A percentile compares a stretch with the other conserved stretches of the same genome.
Conservation (phyloP, 1,140 invertebrate species). For the Drosophila setifemur region DNA sequence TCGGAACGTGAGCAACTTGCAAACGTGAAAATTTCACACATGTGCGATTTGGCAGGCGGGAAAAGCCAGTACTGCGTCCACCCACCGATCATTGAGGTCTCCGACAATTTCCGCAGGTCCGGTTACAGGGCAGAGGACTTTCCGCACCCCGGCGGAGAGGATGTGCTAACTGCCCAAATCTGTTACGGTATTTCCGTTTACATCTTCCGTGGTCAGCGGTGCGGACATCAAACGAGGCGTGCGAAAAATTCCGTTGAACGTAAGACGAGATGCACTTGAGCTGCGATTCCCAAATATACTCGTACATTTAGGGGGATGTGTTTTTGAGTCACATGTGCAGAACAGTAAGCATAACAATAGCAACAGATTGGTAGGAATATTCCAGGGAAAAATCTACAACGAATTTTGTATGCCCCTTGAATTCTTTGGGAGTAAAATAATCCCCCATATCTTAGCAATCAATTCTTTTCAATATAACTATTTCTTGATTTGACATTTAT, state of each 20-base stretch:
- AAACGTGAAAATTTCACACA: slow-evolving; percentile 63
- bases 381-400: not conserved
- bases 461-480: not conserved
- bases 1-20: slow-evolving; percentile 56
- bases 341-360: slow-evolving; percentile 43
- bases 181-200: slow-evolving; percentile 72
- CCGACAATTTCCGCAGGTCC: slow-evolving; percentile 44
- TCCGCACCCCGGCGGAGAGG: slow-evolving; percentile 18
- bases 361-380: not conserved
- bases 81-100: slow-evolving; percentile 29
- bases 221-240: slow-evolving; percentile 68
- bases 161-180: slow-evolving; percentile 47
- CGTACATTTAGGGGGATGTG: not conserved
- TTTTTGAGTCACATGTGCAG: slow-evolving; percentile 12
- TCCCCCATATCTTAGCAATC: no score
- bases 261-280: slow-evolving; percentile 50
- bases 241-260: slow-evolving; percentile 68
- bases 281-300: not conserved
- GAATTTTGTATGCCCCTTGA: not conserved
- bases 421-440: not conserved
- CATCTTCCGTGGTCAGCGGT: slow-evolving; percentile 30
- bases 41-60: slow-evolving; percentile 26
- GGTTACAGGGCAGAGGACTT: slow-evolving; percentile 51
- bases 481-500: no score
- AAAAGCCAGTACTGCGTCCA: slow-evolving; percentile 31